These are phyloP conservation scores for Adineta ricciae DNA, from an alignment of 2,888 invertebrate genomes.

Conservation along the genomic window DNA sequence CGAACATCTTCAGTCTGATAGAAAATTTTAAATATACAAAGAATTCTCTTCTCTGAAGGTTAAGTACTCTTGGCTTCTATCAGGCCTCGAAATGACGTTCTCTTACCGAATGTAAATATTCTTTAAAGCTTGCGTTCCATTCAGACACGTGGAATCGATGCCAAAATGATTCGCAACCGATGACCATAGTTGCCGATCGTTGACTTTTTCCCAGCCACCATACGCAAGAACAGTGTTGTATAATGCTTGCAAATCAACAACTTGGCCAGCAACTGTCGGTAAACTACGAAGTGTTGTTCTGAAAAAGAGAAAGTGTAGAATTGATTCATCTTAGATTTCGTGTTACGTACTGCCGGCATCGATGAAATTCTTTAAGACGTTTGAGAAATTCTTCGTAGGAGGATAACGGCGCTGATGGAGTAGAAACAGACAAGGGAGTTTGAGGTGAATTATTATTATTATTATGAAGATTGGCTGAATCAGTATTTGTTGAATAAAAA, in stretches of 20 bases:
- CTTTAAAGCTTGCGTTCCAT: conserved; percentile 29
- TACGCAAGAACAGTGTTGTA: conserved; percentile 20
- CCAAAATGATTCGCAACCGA: conserved; percentile 23
- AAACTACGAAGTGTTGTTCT: conserved; percentile 25
- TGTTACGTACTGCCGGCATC: conserved; percentile 8
- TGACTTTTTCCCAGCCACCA: conserved; percentile 32
- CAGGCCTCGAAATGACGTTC: too few relatives aligned
- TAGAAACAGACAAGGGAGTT: not conserved
- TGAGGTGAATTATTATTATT: not conserved
- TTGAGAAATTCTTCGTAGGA: conserved; percentile 27
- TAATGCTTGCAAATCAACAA: conserved; percentile 26
- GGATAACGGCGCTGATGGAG: not conserved
- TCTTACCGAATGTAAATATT: conserved; percentile 30
- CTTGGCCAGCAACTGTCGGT: conserved; percentile 28
- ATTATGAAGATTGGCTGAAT: not conserved
- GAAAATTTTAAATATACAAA: too few relatives aligned
- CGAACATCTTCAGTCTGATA: not conserved
- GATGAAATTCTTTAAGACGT: conserved; percentile 30
- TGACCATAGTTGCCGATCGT: conserved; percentile 30
- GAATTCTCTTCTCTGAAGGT: too few relatives aligned
- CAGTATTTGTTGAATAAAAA: not conserved
- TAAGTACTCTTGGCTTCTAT: not conserved
- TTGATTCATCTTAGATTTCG: not conserved
- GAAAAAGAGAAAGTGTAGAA: not conserved
- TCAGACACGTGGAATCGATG: conserved; percentile 26